Conservation (phyloP, 2,888 invertebrate species). For the Cantharis nigra region DNA sequence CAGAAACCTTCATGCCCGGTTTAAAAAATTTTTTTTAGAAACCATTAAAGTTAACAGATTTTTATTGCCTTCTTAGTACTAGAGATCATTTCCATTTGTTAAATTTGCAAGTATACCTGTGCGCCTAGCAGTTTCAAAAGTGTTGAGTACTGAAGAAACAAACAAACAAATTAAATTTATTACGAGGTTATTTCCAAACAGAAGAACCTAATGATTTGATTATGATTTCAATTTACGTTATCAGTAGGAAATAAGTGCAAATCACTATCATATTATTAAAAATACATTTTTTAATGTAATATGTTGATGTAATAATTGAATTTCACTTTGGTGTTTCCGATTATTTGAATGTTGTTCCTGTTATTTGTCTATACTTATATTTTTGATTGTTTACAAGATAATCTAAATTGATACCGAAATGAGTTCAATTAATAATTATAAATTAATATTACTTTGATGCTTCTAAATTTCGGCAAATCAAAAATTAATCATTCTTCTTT, state of each 20-base stretch:
- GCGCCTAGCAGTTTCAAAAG: no score
- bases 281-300: not conserved
- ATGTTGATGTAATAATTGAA: not conserved
- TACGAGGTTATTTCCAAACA: no score
- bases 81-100: no score
- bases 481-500: constrained; percentile 19
- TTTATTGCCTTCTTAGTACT: no score
- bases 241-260: not conserved
- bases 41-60: no score
- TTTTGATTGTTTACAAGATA: not conserved
- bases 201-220: no score
- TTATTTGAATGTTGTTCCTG: not conserved
- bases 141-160: no score
- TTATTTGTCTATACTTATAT: not conserved
- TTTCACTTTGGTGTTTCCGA: not conserved
- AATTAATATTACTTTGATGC: not conserved
- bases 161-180: no score
- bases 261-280: not conserved
- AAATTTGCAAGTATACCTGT: no score
- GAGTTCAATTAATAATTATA: not conserved
- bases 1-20: no score
- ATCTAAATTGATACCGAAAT: not conserved
- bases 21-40: no score
- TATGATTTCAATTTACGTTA: not conserved
- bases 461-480: not conserved